These are phyloP conservation scores for Syrphus vitripennis DNA, from an alignment of 2,888 invertebrate species.

Conservation along the genomic window DNA sequence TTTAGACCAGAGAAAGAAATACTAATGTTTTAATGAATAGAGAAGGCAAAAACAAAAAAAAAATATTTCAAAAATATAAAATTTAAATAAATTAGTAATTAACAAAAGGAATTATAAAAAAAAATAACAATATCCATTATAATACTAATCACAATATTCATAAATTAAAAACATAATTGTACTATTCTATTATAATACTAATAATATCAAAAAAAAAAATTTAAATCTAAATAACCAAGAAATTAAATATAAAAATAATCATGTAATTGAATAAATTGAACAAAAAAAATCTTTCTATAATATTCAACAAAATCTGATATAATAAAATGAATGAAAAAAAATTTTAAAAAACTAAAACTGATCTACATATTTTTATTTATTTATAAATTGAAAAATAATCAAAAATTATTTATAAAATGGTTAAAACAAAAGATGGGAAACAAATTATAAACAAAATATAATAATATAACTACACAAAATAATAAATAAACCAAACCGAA, in stretches of 20 bases:
- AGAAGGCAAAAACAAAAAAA: background rate
- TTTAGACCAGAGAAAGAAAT: background rate
- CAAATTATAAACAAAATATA: no score
- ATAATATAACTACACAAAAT: no score
- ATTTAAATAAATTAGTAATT: background rate
- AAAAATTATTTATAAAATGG: background rate
- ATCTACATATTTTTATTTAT: constrained; percentile 19
- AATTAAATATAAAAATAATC: background rate
- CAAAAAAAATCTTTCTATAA: constrained; percentile 17
- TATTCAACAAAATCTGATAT: constrained; percentile 31
- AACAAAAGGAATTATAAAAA: background rate
- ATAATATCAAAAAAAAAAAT: background rate
- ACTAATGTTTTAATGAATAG: background rate
- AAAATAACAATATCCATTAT: constrained; percentile 6
- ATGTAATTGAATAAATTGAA: constrained; percentile 41
- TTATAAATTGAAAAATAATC: background rate
- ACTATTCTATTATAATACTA: constrained; percentile 43
- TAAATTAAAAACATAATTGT: background rate
- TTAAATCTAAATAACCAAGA: constrained; percentile 13
- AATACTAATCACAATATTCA: constrained; percentile 21
- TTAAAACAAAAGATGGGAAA: background rate
- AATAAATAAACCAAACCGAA: no score
- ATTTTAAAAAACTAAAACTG: background rate
- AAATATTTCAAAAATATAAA: background rate
- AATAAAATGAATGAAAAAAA: constrained; percentile 27